Evolutionary conservation across 2,113 vertebrate genomes (phyloP).

Genomic region (Pteruthius melanotis): DNA sequence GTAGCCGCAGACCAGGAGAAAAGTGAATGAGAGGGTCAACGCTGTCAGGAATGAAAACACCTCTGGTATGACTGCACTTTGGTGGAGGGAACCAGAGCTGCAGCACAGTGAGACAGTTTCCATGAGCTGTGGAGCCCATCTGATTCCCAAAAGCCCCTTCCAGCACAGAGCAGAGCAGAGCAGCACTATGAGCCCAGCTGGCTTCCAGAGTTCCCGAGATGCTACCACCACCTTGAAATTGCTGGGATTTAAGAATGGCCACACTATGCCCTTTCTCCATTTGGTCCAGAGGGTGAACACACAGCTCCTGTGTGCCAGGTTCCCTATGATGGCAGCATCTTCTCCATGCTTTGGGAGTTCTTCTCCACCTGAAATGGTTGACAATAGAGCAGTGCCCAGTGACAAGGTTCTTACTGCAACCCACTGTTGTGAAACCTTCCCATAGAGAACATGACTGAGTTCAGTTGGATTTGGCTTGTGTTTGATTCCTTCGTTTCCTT

Average conservation of each 20-base stretch:
- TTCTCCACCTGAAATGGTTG: neutral
- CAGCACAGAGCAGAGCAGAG: neutral
- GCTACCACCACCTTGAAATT: neutral
- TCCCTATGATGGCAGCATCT: fast-evolving
- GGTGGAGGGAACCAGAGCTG: neutral
- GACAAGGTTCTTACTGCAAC: neutral
- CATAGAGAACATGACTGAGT: neutral
- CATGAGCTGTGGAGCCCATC: neutral
- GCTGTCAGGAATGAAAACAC: neutral
- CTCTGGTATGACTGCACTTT: neutral
- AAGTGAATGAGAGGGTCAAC: fast-evolving
- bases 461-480: neutral
- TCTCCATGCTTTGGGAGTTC: neutral
- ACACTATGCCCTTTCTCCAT: neutral
- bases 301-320: neutral
- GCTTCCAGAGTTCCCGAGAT: neutral
- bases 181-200: neutral
- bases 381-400: neutral
- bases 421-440: neutral
- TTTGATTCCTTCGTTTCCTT: neutral
- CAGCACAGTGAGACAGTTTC: neutral
- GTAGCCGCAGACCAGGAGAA: neutral
- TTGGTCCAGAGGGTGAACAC: neutral
- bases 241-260: neutral
- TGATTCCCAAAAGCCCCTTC: neutral